Percentiles rank a stretch among this genome's conserved stretches.
phyloP scores from a whole-genome alignment of 2,113 vertebrate species.

The Apeltes quadracus region DNA sequence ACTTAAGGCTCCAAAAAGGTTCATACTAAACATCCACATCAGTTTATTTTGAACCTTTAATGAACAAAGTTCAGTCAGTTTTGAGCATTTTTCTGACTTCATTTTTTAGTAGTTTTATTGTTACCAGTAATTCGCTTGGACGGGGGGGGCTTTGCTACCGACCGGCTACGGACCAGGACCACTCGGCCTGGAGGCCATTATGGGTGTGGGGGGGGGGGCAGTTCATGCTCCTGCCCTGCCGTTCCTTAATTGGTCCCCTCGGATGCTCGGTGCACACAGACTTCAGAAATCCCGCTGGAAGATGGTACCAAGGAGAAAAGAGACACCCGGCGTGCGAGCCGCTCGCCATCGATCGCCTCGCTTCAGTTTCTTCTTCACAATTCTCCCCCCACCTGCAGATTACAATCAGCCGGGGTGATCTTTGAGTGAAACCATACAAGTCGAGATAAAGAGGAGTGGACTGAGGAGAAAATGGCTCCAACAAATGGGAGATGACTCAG shows the following conservation, averaged over 20 bases:
- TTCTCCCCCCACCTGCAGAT: conserved; percentile 64
- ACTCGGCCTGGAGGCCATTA: conserved; percentile 62
- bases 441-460: conserved; percentile 56
- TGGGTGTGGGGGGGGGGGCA: conserved; percentile 52
- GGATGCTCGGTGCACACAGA: conserved; percentile 50
- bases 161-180: conserved; percentile 63
- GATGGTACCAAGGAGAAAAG: conserved; percentile 60
- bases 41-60: not conserved
- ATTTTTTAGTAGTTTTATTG: conserved; percentile 26
- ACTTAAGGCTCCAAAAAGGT: conserved; percentile 32
- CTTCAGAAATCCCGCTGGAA: conserved; percentile 54
- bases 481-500: conserved; percentile 67
- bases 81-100: not conserved
- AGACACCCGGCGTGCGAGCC: conserved; percentile 52
- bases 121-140: conserved; percentile 44
- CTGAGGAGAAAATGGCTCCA: conserved; percentile 55
- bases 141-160: conserved; percentile 50
- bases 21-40: not conserved
- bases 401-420: conserved; percentile 59
- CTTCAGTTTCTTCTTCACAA: conserved; percentile 59
- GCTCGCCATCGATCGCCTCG: conserved; percentile 71
- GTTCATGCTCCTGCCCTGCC: conserved; percentile 56
- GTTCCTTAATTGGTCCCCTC: conserved; percentile 74
- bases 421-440: conserved; percentile 73
- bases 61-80: not conserved